Evolutionary conservation across 1,140 invertebrate genomes (phyloP), one percentile per base, ranked within the genome.

Genomic region (Caerostris extrusa): DNA sequence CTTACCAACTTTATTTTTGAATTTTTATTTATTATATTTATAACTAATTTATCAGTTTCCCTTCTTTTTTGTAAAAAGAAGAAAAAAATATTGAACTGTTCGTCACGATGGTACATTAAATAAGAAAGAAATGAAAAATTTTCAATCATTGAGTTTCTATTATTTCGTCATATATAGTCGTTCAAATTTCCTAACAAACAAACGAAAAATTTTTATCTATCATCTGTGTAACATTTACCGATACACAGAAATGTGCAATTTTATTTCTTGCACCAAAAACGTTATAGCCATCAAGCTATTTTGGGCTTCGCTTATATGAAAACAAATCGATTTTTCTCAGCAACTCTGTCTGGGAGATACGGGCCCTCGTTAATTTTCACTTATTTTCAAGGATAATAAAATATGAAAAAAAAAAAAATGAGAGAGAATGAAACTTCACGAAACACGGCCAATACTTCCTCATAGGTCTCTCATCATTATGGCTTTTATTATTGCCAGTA

Each of bases 311-410:
- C 34, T 77, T 77, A 77, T 77, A 77, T 64, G 34, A 34, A 64
- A 60, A 87, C 57, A 87, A 64, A 77, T 77, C 34, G 71, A 77
- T 77, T 77, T 77, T 77, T 77, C 71, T 77, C 34, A 34, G 50
- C 50, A 50, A 77, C 34, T 19, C 7, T 77, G 71, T 77, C 71
- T 77, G 34, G 71, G 71, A 53, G 71, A 77, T 53, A 50, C 85
- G n/a, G 34, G 34, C 58, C n/a, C 10, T 64, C 85, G 85, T 87
- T 87, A 87, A 87, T 87, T 87, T 87, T 58, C 60, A 64, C 85
- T 87, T 87, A 87, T 87, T 87, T 87, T 64, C 57, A 64, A 64
- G 60, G 60, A 57, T 87, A 87, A 87, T 87, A 87, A 87, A 87
- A 61, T 53, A 61, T 55, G 60, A 87, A 64, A 8, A 50, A 61